phyloP scores from a whole-genome alignment of 2,113 vertebrate genomes.

The Peromyscus leucopus region DNA sequence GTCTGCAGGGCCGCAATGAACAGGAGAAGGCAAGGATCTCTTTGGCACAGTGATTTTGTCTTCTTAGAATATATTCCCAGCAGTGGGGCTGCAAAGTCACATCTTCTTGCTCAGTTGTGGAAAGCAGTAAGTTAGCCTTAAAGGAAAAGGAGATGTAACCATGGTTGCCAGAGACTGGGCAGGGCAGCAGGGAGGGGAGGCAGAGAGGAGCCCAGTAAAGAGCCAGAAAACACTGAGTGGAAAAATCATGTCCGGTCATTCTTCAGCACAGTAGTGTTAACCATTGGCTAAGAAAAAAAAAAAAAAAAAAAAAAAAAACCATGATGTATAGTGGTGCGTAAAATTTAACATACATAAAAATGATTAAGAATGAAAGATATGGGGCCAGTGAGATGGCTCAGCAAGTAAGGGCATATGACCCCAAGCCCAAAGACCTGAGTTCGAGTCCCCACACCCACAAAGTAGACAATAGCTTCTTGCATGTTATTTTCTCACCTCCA shows the following conservation, averaged over 20 bases:
- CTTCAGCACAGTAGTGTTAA: neutral
- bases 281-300: neutral
- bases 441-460: neutral
- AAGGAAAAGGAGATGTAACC: neutral
- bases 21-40: neutral
- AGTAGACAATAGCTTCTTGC: no score
- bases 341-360: neutral
- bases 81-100: neutral
- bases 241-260: neutral
- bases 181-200: no score
- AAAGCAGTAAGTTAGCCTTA: neutral
- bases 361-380: neutral
- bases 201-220: neutral
- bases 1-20: neutral
- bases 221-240: no score
- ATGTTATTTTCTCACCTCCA: neutral
- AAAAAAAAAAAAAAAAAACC: neutral
- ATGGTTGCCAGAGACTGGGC: no score
- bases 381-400: neutral
- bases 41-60: neutral
- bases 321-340: neutral
- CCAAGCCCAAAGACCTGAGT: neutral
- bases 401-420: neutral
- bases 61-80: neutral
- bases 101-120: neutral